Percentiles rank a stretch among this genome's conserved stretches.
Evolutionary conservation across 2,113 vertebrate genomes (phyloP).

Genomic region (Hippocampus barbouri): DNA sequence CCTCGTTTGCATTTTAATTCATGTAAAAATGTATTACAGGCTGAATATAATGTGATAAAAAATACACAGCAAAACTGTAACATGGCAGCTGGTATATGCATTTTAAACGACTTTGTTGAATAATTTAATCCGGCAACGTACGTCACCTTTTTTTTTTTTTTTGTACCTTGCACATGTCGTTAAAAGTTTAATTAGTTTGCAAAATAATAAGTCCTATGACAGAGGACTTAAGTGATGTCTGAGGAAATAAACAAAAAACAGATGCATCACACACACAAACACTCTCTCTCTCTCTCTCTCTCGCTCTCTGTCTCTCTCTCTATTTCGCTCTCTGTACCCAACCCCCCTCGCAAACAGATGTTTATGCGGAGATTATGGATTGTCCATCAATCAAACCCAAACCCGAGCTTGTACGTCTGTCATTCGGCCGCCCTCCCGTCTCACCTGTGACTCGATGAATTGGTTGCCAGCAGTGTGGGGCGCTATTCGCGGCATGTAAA

Average conservation of each 20-base stretch:
- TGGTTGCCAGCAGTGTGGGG: conserved; percentile 38
- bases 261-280: not conserved
- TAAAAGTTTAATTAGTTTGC: conserved; percentile 6
- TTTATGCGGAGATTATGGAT: conserved; percentile 53
- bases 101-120: not conserved
- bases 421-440: conserved; percentile 37
- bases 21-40: not conserved
- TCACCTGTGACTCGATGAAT: conserved; percentile 42
- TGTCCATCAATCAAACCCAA: conserved; percentile 61
- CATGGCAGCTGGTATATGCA: not conserved
- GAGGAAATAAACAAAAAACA: not conserved
- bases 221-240: not conserved
- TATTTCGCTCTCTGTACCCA: not conserved
- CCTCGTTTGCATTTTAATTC: not conserved
- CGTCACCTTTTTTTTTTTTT: conserved; percentile 1
- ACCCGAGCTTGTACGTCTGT: conserved; percentile 35
- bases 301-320: not conserved
- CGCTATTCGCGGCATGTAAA: conserved; percentile 66
- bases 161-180: not conserved
- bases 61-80: not conserved
- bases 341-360: conserved; percentile 54
- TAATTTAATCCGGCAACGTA: not conserved
- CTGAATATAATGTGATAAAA: not conserved
- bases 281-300: not conserved
- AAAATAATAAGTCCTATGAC: not conserved